A percentile compares a stretch with the other conserved stretches of the same genome.
Conservation (phyloP, 2,113 vertebrate species). For the Craseonycteris thonglongyai region DNA sequence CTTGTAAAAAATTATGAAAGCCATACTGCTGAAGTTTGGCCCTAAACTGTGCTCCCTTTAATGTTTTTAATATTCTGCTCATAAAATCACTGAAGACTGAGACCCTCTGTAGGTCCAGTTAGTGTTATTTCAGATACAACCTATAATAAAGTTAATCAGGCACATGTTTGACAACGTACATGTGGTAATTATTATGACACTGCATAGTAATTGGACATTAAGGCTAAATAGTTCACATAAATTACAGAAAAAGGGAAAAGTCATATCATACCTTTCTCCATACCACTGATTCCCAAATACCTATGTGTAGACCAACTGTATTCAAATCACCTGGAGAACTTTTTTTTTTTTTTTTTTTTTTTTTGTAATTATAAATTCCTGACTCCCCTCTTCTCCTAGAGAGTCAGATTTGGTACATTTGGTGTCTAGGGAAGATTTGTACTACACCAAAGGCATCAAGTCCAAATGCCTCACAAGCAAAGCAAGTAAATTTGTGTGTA, state of each 20-base stretch:
- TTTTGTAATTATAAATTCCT: neutral
- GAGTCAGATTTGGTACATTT: neutral
- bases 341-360: no score
- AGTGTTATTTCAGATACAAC: slow-evolving; percentile 36
- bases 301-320: neutral
- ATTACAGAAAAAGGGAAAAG: slow-evolving; percentile 52
- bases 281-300: neutral
- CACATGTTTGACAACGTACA: slow-evolving; percentile 54
- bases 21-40: neutral
- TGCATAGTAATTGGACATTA: slow-evolving; percentile 63
- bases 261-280: neutral
- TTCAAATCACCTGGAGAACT: neutral
- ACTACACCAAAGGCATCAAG: neutral
- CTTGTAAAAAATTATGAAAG: neutral
- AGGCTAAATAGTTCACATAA: slow-evolving; percentile 56
- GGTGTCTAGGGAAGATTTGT: neutral
- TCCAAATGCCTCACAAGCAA: neutral
- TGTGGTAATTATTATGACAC: slow-evolving; percentile 26
- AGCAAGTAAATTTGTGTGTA: neutral
- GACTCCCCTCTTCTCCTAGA: rapidly evolving
- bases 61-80: neutral
- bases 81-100: slow-evolving; percentile 30
- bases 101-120: neutral
- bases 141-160: slow-evolving; percentile 57
- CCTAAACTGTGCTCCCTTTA: neutral